Percentiles rank a stretch among this genome's conserved stretches.
Evolutionary conservation across 2,888 invertebrate genomes (phyloP).

Genomic region (Actias luna): DNA sequence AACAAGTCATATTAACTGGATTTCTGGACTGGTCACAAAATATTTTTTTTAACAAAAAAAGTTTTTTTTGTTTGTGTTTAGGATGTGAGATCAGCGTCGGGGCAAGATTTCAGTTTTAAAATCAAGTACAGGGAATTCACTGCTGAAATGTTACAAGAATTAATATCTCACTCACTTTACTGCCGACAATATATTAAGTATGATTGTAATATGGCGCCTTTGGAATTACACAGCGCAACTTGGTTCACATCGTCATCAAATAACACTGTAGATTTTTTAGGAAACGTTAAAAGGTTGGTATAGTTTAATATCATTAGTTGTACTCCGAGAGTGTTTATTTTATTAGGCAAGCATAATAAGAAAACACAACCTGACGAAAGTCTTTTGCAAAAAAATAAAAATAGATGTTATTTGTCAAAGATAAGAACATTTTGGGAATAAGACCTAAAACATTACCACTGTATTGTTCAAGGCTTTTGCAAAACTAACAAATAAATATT

Average conservation of each 20-base stretch:
- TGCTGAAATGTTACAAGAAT: constrained; percentile 94
- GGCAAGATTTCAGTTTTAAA: constrained; percentile 91
- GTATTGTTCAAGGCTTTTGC: background rate
- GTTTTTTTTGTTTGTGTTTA: constrained; percentile 35
- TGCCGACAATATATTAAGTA: constrained; percentile 95
- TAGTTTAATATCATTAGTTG: background rate
- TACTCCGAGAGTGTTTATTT: background rate
- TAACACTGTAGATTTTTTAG: constrained; percentile 91
- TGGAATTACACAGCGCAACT: constrained; percentile 92
- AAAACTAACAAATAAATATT: background rate
- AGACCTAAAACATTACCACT: background rate
- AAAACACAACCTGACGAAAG: no score
- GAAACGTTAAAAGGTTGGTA: constrained; percentile 88
- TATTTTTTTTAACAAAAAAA: background rate
- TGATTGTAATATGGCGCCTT: constrained; percentile 93
- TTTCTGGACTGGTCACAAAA: no score
- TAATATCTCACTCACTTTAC: constrained; percentile 93
- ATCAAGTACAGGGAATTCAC: constrained; percentile 95
- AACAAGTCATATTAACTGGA: background rate
- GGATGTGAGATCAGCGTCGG: constrained; percentile 90
- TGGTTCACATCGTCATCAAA: constrained; percentile 94
- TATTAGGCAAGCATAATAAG: background rate
- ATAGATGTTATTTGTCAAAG: background rate
- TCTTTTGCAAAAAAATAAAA: no score
- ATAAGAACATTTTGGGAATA: background rate